Base-by-base conservation (phyloP, 2,797 vertebrate genomes). In the Chaunax sp. region DNA sequence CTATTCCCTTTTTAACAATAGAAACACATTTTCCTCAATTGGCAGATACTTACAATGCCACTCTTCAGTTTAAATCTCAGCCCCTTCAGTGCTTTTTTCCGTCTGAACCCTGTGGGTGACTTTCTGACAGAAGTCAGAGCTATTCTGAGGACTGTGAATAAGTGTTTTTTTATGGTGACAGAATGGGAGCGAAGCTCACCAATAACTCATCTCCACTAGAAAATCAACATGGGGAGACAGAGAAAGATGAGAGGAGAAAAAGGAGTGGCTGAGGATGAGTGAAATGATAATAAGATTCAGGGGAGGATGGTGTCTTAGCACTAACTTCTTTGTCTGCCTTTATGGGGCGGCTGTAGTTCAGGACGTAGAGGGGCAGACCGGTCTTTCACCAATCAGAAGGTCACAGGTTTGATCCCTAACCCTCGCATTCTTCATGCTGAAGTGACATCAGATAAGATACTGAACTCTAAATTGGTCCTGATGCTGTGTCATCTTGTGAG, bases 81-180 rank as follows among this genome's bases (percentile, higher is more conserved):
- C 15, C 47, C 51, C 41, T 57, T 51, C 26, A 54, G 58, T 2
- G 0, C 0, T 47, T 75, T 49, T 73, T 68, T 20, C 37, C 19
- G 15, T 26, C 44, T 58, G 26, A 56, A 28, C 12, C 30, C 38
- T 10, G 54, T 47, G 57, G 66, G 64, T 30, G 10, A 66, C 26
- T 69, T 2, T 40, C 54, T 68, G 62, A 72, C 80, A 81, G 63
- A 28, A 77, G 81, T 87, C 84, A 75, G 67, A 56, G 71, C 74
- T 62, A 61, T 41, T 75, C 38, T 56, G 54, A 51, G 52, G 37
- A 65, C 64, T 44, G 64, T 20, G 62, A 69, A 51, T n/a, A 57
- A 47, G 18, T 51, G 23, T 41, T 55, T 80, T 87, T 56, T 83
- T 72, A 57, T 78, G 62, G 61, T 72, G 87, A 90, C 83, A 80